These are phyloP conservation scores for Nomada lathburiana DNA, from an alignment of 2,888 invertebrate genomes.

Conservation along the genomic window DNA sequence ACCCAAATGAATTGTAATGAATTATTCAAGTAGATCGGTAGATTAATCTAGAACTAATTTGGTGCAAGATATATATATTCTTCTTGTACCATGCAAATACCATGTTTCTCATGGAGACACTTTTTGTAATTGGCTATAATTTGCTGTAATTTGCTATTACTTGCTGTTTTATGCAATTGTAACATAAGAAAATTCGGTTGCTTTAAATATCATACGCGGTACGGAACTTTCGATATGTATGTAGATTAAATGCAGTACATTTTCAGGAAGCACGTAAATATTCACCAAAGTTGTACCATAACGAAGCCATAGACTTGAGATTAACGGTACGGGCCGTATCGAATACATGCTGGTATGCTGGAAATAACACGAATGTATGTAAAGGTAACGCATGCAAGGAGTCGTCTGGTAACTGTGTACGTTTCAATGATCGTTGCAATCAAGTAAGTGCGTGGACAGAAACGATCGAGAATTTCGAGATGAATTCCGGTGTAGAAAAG, in stretches of 20 bases:
- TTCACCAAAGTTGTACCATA: constrained; percentile 72
- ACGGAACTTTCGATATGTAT: too few species aligned
- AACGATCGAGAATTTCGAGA: constrained; percentile 46
- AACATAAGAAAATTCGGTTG: neutral
- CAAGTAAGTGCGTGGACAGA: constrained; percentile 33
- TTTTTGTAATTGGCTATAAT: too few species aligned
- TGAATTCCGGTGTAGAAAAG: constrained; percentile 66
- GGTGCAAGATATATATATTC: too few species aligned
- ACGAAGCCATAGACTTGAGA: constrained; percentile 78
- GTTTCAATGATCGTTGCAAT: constrained; percentile 49
- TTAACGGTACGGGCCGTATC: constrained; percentile 89
- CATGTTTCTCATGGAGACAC: too few species aligned
- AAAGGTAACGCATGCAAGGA: constrained; percentile 39
- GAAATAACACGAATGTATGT: constrained; percentile 38
- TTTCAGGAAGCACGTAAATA: constrained; percentile 58
- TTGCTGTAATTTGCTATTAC: too few species aligned
- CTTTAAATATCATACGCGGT: neutral
- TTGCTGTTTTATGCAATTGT: too few species aligned
- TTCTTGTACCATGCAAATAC: too few species aligned
- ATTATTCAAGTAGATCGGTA: too few species aligned
- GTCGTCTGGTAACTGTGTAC: constrained; percentile 39
- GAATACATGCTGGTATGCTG: constrained; percentile 84
- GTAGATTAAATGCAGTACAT: neutral
- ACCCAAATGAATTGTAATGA: too few species aligned
- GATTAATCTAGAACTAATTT: too few species aligned